Evolutionary conservation across 2,797 vertebrate species (phyloP), one percentile per base, ranked within the genome.

Genomic region (Acanthis flammea): DNA sequence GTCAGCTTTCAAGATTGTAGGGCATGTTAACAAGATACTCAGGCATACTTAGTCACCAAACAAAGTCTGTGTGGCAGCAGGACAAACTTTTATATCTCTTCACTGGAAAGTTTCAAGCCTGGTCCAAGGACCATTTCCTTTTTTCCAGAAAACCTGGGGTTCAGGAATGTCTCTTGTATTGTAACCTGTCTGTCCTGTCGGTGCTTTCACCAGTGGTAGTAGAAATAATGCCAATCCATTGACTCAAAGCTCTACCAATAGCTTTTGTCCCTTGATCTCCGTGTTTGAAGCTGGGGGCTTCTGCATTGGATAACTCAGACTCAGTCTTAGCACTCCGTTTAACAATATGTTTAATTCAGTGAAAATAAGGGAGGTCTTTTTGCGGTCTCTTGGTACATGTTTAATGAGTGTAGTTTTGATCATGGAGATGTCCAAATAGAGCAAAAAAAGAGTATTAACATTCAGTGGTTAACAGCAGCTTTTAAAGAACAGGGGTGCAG

Each of bases 1-100:
- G 92, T 96, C 95, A 94, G 66, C 74, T 96, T 96, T 94, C 95
- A 90, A 94, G 90, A 90, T 94, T 2, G 1, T 60, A 76, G 95
- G 89, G 91, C 87, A 85, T 92, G 94, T 97, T 96, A 95, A 96
- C 94, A 96, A 95, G 76, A 92, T 92, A 90, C 82, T 92, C 94
- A 90, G 86, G 76, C 70, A 37, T 91, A 79, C 76, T 94, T 72
- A 87, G 90, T 94, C 76, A 88, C 95, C 89, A 97, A 96, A 96
- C 93, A 95, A 60, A 88, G 55, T 91, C 82, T 72, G 80, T 80
- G 73, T 72, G 67, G 94, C 88, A 94, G 76, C 45, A 45, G 39
- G 86, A 86, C 77, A 76, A 76, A 88, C 63, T 84, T 92, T 39
- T 74, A 48, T 86, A 66, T 66, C 79, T 84, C 62, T 66, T 86